These are phyloP conservation scores for Eilema griseolum DNA, from an alignment of 2,888 invertebrate species.

Conservation along the genomic window DNA sequence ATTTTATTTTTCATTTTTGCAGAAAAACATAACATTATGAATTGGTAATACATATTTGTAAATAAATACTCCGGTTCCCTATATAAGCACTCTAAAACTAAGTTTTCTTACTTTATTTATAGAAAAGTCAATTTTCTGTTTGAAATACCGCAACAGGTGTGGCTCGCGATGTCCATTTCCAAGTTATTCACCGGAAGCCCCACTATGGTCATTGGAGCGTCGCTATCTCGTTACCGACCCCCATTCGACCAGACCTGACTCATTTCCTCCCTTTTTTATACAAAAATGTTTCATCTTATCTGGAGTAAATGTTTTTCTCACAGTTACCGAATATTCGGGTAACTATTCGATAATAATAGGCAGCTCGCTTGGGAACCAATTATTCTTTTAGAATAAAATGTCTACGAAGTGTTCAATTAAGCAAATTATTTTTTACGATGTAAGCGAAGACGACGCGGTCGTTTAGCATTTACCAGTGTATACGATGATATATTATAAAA, in stretches of 20 bases:
- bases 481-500: conserved; percentile 20
- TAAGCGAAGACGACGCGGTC: conserved; percentile 30
- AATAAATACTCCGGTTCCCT: background rate
- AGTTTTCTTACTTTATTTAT: background rate
- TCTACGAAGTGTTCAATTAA: conserved; percentile 46
- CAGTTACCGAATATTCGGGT: conserved; percentile 57
- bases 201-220: conserved; percentile 72
- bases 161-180: conserved; percentile 53
- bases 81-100: background rate
- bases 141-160: conserved; percentile 62
- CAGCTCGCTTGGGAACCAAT: conserved; percentile 53
- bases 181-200: conserved; percentile 71
- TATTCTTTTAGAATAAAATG: conserved; percentile 38
- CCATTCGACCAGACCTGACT: conserved; percentile 67
- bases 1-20: background rate
- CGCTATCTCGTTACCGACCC: conserved; percentile 72
- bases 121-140: conserved; percentile 5
- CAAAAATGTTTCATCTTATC: conserved; percentile 65
- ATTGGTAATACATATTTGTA: background rate
- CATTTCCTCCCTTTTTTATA: conserved; percentile 77
- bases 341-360: conserved; percentile 51
- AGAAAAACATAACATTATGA: background rate
- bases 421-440: conserved; percentile 45
- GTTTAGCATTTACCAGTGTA: conserved; percentile 24
- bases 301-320: conserved; percentile 68